Evolutionary conservation across 2,888 invertebrate genomes (phyloP).

Genomic region (Stictocephala bisonia): DNA sequence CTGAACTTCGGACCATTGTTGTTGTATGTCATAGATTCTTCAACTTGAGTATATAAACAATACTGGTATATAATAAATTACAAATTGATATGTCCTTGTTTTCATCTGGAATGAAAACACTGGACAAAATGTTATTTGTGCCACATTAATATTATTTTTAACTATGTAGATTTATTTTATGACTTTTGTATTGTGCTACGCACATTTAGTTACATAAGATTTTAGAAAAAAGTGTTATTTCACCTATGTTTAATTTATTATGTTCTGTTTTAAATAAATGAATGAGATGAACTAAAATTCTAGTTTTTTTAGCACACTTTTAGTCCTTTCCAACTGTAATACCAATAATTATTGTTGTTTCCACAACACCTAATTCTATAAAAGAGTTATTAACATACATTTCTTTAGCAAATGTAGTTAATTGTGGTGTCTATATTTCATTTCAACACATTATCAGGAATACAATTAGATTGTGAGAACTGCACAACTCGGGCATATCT

Average conservation of each 20-base stretch:
- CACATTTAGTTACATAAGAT: conserved; percentile 34
- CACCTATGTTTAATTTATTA: not conserved
- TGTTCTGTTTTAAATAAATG: no score
- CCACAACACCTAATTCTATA: no score
- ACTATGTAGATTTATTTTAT: conserved; percentile 37
- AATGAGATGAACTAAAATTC: no score
- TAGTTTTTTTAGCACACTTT: no score
- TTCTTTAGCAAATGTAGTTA: no score
- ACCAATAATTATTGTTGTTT: no score
- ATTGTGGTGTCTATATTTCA: no score
- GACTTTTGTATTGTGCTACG: conserved; percentile 37
- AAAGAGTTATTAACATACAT: no score
- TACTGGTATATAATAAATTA: conserved; percentile 32
- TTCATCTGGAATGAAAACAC: conserved; percentile 33
- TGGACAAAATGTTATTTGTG: conserved; percentile 30
- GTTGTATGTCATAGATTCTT: conserved; percentile 30
- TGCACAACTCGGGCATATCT: no score
- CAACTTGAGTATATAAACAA: conserved; percentile 5
- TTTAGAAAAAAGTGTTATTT: not conserved
- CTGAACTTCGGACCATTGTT: conserved; percentile 18
- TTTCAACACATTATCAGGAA: no score
- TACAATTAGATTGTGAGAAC: no score
- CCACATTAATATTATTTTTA: conserved; percentile 36
- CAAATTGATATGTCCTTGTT: conserved; percentile 22
- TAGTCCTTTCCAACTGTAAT: no score